These are phyloP conservation scores for Lutraria rhynchaena DNA, from an alignment of 1,140 invertebrate species.

Conservation along the genomic window DNA sequence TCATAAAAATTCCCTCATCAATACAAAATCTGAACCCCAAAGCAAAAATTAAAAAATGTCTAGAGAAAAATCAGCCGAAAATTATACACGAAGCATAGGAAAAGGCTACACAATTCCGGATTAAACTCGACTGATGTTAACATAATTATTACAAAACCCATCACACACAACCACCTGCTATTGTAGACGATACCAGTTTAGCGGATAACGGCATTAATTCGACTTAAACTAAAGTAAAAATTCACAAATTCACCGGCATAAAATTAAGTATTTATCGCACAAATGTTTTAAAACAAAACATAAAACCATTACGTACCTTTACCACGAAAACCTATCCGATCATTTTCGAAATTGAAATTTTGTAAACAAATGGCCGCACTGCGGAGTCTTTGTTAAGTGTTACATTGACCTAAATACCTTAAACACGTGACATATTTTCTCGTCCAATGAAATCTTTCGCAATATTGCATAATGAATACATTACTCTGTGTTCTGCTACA, in stretches of 20 bases:
- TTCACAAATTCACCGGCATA: neutral
- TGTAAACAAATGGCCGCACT: slow-evolving; percentile 60
- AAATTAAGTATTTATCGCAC: neutral
- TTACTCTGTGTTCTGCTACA: slow-evolving; percentile 6
- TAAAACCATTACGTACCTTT: too few relatives aligned
- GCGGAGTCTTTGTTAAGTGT: slow-evolving; percentile 61
- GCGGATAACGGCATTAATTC: neutral
- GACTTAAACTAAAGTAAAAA: neutral
- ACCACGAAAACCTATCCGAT: slow-evolving; percentile 48
- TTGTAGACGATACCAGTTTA: slow-evolving; percentile 11
- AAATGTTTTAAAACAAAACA: neutral
- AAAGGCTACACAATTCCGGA: too few relatives aligned
- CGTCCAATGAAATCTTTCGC: slow-evolving; percentile 57
- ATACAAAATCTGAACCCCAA: too few relatives aligned
- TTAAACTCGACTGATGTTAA: neutral
- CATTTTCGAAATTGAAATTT: slow-evolving; percentile 58
- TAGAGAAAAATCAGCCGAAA: too few relatives aligned
- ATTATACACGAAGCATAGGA: too few relatives aligned
- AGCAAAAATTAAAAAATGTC: too few relatives aligned
- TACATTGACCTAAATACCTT: slow-evolving; percentile 60
- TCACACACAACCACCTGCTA: slow-evolving; percentile 35
- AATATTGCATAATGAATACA: slow-evolving; percentile 63
- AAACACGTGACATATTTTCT: slow-evolving; percentile 58
- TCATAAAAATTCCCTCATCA: too few relatives aligned
- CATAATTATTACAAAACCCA: slow-evolving; percentile 49